A percentile compares a stretch with the other conserved stretches of the same genome.
Conservation (phyloP, 2,797 vertebrate genomes). For the Melopsittacus undulatus region DNA sequence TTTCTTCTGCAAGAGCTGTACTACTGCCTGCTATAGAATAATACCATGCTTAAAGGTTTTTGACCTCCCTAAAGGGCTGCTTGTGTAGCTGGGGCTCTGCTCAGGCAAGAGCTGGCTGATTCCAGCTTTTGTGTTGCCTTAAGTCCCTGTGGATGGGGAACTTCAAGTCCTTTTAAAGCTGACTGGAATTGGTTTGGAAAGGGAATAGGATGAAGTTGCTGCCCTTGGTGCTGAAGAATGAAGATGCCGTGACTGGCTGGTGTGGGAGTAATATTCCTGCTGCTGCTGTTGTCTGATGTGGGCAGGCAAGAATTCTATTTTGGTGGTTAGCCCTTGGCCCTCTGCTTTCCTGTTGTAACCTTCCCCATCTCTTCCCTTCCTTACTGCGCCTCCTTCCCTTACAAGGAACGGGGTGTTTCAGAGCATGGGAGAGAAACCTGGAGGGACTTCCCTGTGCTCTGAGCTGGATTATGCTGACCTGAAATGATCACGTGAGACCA, state of each 20-base stretch:
- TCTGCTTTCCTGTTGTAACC: fast-evolving
- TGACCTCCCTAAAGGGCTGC: background rate
- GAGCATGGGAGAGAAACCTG: background rate
- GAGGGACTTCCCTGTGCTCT: background rate
- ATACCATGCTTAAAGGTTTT: background rate
- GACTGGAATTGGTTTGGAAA: background rate
- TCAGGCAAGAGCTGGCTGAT: background rate
- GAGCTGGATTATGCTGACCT: background rate
- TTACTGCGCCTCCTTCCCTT: background rate
- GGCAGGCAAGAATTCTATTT: background rate
- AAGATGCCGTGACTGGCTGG: background rate
- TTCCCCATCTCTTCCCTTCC: background rate
- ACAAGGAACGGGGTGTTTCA: too few relatives aligned
- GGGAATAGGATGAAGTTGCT: background rate
- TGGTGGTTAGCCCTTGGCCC: background rate
- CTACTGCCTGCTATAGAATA: background rate
- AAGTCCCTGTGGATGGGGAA: background rate
- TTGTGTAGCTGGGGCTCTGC: background rate
- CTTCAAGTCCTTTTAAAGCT: background rate
- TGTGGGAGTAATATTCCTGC: background rate
- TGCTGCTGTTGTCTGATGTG: background rate
- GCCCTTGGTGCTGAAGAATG: background rate
- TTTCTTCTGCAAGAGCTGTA: background rate
- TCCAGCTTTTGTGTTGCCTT: background rate
- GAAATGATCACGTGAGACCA: background rate